Evolutionary conservation across 2,888 invertebrate genomes (phyloP), one percentile per base, ranked within the genome.

Genomic region (Diarsia rubi): DNA sequence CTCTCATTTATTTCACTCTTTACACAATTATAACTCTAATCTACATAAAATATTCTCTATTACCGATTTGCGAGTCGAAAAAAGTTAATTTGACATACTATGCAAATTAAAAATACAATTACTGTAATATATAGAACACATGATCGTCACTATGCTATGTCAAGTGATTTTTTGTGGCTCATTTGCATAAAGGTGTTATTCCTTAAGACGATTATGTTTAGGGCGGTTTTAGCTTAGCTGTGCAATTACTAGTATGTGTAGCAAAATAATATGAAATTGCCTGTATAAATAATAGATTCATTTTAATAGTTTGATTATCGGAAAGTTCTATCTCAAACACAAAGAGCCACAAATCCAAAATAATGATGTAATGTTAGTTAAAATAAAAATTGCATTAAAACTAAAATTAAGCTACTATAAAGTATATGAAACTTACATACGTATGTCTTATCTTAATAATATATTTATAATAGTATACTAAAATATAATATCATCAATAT

Each of bases 401-500:
- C 84, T 87, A 86, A 73, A 77, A 68, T 78, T 84, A 86, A 82
- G 69, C 81, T 80, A 81, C 64, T 63, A 64, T 66, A 73, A 73
- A 49, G 37, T 81, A 68, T 80, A 78, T 81, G 75, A 82, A 88
- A 80, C 79, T 83, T 88, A 87, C 73, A 76, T 74, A 79, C 16
- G 71, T 74, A 87, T 73, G 85, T 84, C 85, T 87, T 83, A 82
- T 60, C 63, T 73, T 75, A 79, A 79, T 75, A 74, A 80, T 78
- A 82, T 84, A 85, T 83, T 82, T 81, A 78, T 88, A 80, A 73
- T 82, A 83, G 78, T 77, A 74, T 72, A 71, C 86, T 88, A 77
- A 75, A 82, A 86, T 75, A 84, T 88, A 88, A 88, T 88, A 88
- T 88, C 86, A 88, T 87, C 63, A 86, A 88, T 86, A 87, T 84